A percentile compares a stretch with the other conserved stretches of the same genome.
Conservation (phyloP, 2,888 invertebrate genomes). For the Drosophila borborema region DNA sequence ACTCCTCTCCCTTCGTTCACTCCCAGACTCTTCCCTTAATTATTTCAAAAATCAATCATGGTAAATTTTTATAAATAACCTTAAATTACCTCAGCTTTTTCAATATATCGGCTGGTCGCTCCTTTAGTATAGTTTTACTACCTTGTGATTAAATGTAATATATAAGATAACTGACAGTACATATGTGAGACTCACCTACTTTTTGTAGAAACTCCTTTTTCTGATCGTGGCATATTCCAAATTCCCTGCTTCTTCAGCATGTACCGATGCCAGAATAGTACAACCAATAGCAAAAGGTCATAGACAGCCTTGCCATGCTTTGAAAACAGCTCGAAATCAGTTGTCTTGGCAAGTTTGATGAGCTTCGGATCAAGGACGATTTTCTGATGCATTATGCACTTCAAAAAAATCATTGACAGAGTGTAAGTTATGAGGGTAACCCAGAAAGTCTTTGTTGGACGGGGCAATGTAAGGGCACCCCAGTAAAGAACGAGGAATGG, state of each 20-base stretch:
- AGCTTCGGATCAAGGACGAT: conserved; percentile 94
- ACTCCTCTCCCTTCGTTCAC: not conserved
- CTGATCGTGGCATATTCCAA: conserved; percentile 53
- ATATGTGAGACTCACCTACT: conserved; percentile 9
- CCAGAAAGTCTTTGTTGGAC: conserved; percentile 99
- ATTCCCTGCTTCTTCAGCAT: conserved; percentile 68
- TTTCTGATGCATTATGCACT: conserved; percentile 98
- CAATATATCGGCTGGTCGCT: conserved; percentile 35
- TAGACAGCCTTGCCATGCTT: conserved; percentile 93
- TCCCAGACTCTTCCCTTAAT: conserved; percentile 59
- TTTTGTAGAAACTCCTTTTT: not conserved
- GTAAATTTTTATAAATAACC: not conserved
- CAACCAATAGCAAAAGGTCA: conserved; percentile 94
- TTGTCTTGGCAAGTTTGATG: conserved; percentile 91
- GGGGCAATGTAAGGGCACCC: conserved; percentile 97
- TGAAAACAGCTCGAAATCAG: conserved; percentile 95
- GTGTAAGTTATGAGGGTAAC: conserved; percentile 98
- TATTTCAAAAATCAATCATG: not conserved
- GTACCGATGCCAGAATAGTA: conserved; percentile 97
- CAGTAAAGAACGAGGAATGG: conserved; percentile 98
- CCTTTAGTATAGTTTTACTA: conserved; percentile 18
- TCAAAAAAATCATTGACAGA: conserved; percentile 96
- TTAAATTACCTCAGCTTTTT: conserved; percentile 44
- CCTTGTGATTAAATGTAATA: not conserved
- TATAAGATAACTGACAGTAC: not conserved